Evolutionary conservation across 2,113 vertebrate genomes (phyloP).

Genomic region (Cyphomyrus discorhynchus): DNA sequence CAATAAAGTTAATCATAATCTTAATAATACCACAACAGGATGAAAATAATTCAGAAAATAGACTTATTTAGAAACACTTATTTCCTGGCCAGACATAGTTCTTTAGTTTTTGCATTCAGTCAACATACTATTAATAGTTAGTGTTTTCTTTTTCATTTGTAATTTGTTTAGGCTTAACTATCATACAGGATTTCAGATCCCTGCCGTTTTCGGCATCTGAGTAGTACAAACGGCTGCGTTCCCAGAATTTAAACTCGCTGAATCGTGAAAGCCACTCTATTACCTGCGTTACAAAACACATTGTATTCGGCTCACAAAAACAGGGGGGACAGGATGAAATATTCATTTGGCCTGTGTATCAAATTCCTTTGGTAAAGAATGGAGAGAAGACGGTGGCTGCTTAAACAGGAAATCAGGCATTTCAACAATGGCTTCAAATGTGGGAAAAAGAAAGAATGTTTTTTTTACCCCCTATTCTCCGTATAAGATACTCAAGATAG

Average conservation of each 20-base stretch:
- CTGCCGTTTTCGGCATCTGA: not conserved
- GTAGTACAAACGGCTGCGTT: not conserved
- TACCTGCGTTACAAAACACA: not conserved
- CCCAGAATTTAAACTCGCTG: not conserved
- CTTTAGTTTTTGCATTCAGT: not conserved
- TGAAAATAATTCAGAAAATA: not conserved
- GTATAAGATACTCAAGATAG: not conserved
- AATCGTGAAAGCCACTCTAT: not conserved
- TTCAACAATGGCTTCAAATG: conserved; percentile 1
- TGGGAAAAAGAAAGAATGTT: not conserved
- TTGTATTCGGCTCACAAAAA: not conserved
- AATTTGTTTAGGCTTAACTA: not conserved
- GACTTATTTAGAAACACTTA: not conserved
- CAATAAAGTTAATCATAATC: not conserved
- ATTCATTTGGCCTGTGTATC: conserved; percentile 9
- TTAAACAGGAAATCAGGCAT: not conserved
- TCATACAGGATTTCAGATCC: not conserved
- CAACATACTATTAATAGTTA: not conserved
- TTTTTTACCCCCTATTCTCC: not conserved
- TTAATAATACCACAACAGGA: not conserved
- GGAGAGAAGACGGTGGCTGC: not conserved
- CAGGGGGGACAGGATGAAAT: not conserved
- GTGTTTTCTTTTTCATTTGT: not conserved
- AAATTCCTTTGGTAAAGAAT: not conserved
- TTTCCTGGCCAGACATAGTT: not conserved